phyloP scores from a whole-genome alignment of 2,113 vertebrate species.

The Gymnogyps californianus region DNA sequence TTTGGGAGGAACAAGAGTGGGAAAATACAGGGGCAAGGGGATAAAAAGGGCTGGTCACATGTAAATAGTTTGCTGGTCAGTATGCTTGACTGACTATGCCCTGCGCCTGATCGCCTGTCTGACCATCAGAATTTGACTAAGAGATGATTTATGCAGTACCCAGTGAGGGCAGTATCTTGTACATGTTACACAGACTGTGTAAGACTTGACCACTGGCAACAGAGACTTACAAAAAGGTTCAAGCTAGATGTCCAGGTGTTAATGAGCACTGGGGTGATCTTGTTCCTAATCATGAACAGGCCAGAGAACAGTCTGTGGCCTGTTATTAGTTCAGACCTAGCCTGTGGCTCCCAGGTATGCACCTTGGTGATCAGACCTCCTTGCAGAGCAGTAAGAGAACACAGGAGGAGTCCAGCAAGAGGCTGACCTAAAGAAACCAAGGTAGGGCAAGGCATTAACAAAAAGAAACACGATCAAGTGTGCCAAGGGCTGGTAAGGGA shows the following conservation, averaged over 20 bases:
- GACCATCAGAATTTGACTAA: neutral
- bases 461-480: neutral
- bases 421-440: neutral
- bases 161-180: neutral
- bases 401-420: no score
- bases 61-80: neutral
- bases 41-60: neutral
- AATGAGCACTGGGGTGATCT: neutral
- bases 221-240: neutral
- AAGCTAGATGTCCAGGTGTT: neutral
- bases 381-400: neutral
- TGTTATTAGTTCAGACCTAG: neutral
- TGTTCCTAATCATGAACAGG: neutral
- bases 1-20: neutral
- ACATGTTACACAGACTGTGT: neutral
- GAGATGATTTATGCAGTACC: neutral
- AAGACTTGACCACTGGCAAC: neutral
- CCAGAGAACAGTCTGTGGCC: neutral
- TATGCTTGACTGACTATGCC: neutral
- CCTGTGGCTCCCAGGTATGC: neutral
- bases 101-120: neutral
- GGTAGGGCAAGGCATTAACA: neutral
- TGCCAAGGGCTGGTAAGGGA: neutral
- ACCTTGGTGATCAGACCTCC: neutral
- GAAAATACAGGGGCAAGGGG: neutral